Base-by-base conservation (phyloP, 2,888 invertebrate species). In the Scaptomyza caliginosa region DNA sequence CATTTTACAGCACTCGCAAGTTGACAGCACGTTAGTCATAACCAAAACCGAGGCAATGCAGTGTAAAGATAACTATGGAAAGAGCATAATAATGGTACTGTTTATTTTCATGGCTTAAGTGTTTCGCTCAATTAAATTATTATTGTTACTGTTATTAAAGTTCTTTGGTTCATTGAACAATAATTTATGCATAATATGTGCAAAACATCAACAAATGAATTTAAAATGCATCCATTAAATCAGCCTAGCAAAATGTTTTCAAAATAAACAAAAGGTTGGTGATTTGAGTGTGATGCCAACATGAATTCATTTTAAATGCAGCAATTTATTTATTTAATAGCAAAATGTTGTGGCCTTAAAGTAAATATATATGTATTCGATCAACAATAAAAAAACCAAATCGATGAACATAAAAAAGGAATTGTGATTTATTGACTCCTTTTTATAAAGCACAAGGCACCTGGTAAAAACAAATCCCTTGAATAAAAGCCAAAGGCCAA, bases 391-490 rank as follows among this genome's bases (percentile, higher is more conserved):
- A 19, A 7, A 2, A 28, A 3, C 36, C 24, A 62, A 43, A 64
- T 39, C 19, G 16, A 19, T 4, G 11, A 10, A 23, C 10, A 32
- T 45, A 16, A 67, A 66, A 54, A 28, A 7, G 7, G 13, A 57
- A 19, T 34, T 45, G 26, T 59, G 73, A 72, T 63, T 56, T 56
- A 64, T 63, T 49, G 52, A 56, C 32, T 36, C 63, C 32, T 54
- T 57, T 54, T 42, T 39, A 6, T 24, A 11, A 13, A 32, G 11
- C 28, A 16, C 34, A 16, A 16, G 8, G 7, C 16, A 34, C 16
- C 16, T 34, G 16, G 16, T 16, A 8, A 16, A 34, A 34, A 34
- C 34, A 34, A 34, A 34, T 8, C 16, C 16, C 3, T 16, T 1
- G 3, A 8, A 16, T 13, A 5, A 17, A 4, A 36, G 11, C 36